These are phyloP conservation scores for Leptinotarsa rubiginosa DNA, from an alignment of 2,888 invertebrate genomes.

Conservation along the genomic window DNA sequence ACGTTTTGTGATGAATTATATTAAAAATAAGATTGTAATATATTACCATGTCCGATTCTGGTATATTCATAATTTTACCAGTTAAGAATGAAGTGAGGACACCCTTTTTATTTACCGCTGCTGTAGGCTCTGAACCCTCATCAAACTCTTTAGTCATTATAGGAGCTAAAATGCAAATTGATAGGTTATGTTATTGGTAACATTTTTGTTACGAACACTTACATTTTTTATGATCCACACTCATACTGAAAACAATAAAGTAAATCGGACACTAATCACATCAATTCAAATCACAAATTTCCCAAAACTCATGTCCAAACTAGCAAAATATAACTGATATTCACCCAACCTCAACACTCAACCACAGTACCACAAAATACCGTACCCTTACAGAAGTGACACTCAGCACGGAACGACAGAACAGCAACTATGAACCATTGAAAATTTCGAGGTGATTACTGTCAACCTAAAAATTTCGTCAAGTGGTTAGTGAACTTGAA, in stretches of 20 bases:
- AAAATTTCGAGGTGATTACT: too few species aligned
- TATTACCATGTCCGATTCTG: constrained; percentile 86
- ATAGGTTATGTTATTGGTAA: constrained; percentile 17
- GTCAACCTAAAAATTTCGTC: too few species aligned
- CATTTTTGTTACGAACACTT: constrained; percentile 28
- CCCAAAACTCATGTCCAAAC: background rate
- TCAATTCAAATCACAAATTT: background rate
- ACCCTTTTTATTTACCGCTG: constrained; percentile 83
- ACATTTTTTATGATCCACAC: constrained; percentile 53
- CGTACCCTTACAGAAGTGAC: too few species aligned
- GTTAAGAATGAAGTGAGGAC: constrained; percentile 84
- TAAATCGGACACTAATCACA: too few species aligned
- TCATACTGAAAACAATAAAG: constrained; percentile 41
- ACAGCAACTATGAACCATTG: too few species aligned
- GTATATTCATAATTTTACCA: constrained; percentile 86
- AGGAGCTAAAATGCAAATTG: constrained; percentile 48
- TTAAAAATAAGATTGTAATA: constrained; percentile 5
- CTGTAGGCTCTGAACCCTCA: constrained; percentile 77
- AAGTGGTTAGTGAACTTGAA: too few species aligned
- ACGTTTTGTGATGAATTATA: constrained; percentile 29
- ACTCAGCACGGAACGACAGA: too few species aligned
- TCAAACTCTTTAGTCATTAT: constrained; percentile 56
- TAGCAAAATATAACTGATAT: background rate
- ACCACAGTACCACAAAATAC: too few species aligned
- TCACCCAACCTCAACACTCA: too few species aligned